Conservation (phyloP, 2,113 vertebrate species). For the Crotalus viridis region DNA sequence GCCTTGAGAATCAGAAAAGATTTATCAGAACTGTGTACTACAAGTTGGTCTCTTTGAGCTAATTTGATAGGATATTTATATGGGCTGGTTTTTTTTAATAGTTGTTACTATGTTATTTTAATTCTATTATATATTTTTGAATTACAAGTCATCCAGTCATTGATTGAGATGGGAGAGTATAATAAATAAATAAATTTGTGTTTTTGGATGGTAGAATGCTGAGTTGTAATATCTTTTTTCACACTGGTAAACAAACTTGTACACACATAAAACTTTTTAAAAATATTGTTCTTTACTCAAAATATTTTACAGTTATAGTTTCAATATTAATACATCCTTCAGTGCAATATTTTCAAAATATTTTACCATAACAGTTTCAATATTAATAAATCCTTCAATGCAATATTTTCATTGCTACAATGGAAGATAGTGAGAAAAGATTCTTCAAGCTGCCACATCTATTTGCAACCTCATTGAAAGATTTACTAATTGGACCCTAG, state of each 20-base stretch:
- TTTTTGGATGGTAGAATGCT: background rate
- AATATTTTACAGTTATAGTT: background rate
- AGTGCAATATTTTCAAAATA: background rate
- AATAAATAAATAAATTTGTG: no score
- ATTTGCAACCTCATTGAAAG: background rate
- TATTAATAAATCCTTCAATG: background rate
- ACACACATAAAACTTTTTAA: background rate
- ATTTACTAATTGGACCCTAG: background rate
- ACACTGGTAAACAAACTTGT: background rate
- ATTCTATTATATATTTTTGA: background rate
- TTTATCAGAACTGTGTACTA: background rate
- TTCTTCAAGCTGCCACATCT: background rate
- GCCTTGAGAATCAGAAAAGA: background rate
- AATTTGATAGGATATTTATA: background rate
- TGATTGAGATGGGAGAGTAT: no score
- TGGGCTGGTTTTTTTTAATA: background rate
- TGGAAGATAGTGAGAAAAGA: background rate
- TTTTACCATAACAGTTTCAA: background rate
- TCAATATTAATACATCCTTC: background rate
- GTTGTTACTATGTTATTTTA: background rate
- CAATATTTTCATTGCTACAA: background rate
- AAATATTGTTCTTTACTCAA: background rate
- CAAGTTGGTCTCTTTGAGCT: background rate
- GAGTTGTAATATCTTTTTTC: background rate
- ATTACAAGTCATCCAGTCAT: background rate